Evolutionary conservation across 1,140 invertebrate species (phyloP), one percentile per base, ranked within the genome.

Genomic region (Philopotamus ludificatus): DNA sequence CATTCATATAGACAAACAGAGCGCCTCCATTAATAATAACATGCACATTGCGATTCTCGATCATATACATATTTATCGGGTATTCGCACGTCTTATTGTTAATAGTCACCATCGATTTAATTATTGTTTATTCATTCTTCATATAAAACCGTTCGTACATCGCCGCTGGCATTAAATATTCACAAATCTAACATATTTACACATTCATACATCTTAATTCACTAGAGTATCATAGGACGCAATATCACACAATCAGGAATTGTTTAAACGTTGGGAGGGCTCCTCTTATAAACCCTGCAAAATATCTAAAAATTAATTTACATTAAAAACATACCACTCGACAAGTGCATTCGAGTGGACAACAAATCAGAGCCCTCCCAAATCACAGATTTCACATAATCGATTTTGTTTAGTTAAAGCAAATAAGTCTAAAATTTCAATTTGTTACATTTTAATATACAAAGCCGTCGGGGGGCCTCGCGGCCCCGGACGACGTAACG

Each of bases 191-290:
- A 42, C 68, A 65, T 67, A 70, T 66, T 59, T 69, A 69, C 64
- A 63, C 66, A 65, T 70, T 70, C 69, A 39, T 41, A 47, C 65
- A 51, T 67, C 68, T 70, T 70, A 68, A 25, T 67, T 65, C 65
- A 68, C 69, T 70, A 70, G 66, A 58, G 65, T 70, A 68, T 63
- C 59, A 59, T 70, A 70, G 69, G 69, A 70, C 69, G 69, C 69
- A 70, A 70, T 70, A 70, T 70, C 69, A 70, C 69, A 70, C 69
- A 68, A 70, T 70, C 69, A 70, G 69, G 69, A 70, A 70, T 70
- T 68, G 69, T 68, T 70, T 70, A 61, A 63, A 54, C 21, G 54
- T 68, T 65, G 69, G 59, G 66, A 68, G 69, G 69, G 66, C 66
- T 68, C 69, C 66, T 68, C 66, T 70, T 65, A 61, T 61, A 22